These are phyloP conservation scores for Drosophila parvula DNA, from an alignment of 1,140 invertebrate species.

Conservation along the genomic window DNA sequence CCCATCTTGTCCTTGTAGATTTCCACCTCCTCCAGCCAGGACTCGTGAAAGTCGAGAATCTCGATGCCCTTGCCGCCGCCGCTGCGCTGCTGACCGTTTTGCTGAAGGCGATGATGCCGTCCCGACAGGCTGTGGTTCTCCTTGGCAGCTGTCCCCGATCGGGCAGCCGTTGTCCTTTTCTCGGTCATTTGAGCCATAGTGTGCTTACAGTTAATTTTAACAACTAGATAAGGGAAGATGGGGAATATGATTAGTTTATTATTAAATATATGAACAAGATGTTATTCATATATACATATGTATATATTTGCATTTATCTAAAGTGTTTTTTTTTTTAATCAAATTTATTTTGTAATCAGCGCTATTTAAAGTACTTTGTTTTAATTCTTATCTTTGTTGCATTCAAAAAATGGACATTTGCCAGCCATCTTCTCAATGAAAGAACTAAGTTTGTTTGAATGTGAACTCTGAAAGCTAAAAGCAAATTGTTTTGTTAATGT, in stretches of 20 bases:
- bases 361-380: conserved; percentile 12
- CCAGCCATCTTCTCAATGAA: conserved; percentile 14
- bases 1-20: conserved; percentile 77
- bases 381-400: conserved; percentile 10
- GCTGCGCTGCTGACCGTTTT: conserved; percentile 29
- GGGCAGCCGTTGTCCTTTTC: conserved; percentile 61
- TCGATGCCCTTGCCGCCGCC: conserved; percentile 72
- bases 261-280: background rate
- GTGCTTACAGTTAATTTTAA: conserved; percentile 72
- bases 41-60: conserved; percentile 80
- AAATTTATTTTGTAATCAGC: conserved; percentile 3
- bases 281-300: background rate
- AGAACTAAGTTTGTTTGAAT: conserved; percentile 6
- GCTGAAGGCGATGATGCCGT: conserved; percentile 7
- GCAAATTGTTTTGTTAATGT: background rate
- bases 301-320: background rate
- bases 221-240: conserved; percentile 23
- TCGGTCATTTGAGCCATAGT: conserved; percentile 81
- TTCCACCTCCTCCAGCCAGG: conserved; percentile 81
- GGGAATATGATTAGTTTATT: background rate
- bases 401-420: background rate
- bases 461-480: background rate
- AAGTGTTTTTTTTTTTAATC: background rate
- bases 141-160: conserved; percentile 31
- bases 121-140: conserved; percentile 31